These are phyloP conservation scores for Lordiphosa fenestrarum DNA, from an alignment of 2,888 invertebrate genomes.

Conservation along the genomic window DNA sequence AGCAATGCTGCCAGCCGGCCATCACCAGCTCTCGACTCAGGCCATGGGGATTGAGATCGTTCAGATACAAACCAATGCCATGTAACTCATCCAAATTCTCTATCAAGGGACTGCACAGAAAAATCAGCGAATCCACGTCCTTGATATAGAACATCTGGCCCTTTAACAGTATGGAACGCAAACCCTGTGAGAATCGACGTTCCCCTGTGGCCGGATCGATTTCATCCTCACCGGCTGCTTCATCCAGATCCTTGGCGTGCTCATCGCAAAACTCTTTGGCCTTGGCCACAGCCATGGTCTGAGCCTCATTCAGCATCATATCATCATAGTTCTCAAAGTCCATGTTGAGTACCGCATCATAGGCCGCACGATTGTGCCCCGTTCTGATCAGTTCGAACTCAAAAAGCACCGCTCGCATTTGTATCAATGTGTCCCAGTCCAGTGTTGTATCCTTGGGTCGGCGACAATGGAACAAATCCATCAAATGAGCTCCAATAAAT, in stretches of 20 bases:
- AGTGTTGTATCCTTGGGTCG: conserved; percentile 90
- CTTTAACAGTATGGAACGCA: conserved; percentile 86
- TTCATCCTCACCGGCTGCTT: conserved; percentile 41
- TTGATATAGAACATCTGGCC: conserved; percentile 92
- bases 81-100: conserved; percentile 91
- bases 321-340: conserved; percentile 73
- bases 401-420: conserved; percentile 91
- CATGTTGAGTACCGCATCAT: conserved; percentile 70
- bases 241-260: conserved; percentile 27
- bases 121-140: conserved; percentile 90
- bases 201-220: conserved; percentile 65
- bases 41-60: conserved; percentile 92
- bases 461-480: conserved; percentile 87
- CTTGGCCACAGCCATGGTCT: conserved; percentile 46
- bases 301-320: conserved; percentile 65
- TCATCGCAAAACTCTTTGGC: conserved; percentile 47
- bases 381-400: conserved; percentile 89
- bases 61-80: conserved; percentile 88
- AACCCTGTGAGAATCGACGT: conserved; percentile 65
- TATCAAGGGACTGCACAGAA: conserved; percentile 93
- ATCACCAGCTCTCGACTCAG: conserved; percentile 91
- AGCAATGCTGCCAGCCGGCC: conserved; percentile 92
- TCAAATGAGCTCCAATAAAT: conserved; percentile 85
- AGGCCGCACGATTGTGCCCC: conserved; percentile 73
- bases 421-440: conserved; percentile 91